phyloP scores from a whole-genome alignment of 2,888 invertebrate species.

The Drosophila eohydei region DNA sequence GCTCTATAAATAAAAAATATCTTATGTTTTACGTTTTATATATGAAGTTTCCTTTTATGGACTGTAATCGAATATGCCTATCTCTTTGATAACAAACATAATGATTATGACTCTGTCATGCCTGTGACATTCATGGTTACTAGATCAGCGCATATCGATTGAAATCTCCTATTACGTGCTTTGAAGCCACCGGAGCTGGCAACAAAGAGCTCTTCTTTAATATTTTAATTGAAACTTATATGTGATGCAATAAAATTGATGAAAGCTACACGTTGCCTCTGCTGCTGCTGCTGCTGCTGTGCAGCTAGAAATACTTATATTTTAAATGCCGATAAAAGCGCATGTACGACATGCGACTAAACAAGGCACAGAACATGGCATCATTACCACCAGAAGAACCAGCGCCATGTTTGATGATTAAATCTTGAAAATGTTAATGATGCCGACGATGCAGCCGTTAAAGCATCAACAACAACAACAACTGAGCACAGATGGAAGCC shows the following conservation, averaged over 20 bases:
- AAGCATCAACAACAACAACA: constrained; percentile 40
- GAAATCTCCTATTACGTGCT: constrained; percentile 24
- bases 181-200: constrained; percentile 15
- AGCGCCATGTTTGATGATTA: constrained; percentile 82
- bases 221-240: constrained; percentile 46
- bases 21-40: background rate
- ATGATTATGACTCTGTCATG: constrained; percentile 20
- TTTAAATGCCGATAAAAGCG: constrained; percentile 79
- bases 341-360: constrained; percentile 80
- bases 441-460: constrained; percentile 70
- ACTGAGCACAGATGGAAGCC: constrained; percentile 45
- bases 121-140: constrained; percentile 20
- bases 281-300: background rate
- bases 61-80: background rate
- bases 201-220: constrained; percentile 5
- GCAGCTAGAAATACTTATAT: constrained; percentile 31
- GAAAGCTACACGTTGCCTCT: constrained; percentile 30
- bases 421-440: constrained; percentile 82
- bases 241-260: constrained; percentile 52
- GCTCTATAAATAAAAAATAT: background rate
- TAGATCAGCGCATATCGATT: constrained; percentile 13
- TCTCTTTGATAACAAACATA: background rate
- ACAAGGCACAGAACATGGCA: constrained; percentile 75
- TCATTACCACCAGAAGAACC: constrained; percentile 70
- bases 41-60: constrained; percentile 2